A percentile compares a stretch with the other conserved stretches of the same genome.
Evolutionary conservation across 2,797 vertebrate genomes (phyloP).

Genomic region (Poecilia gillii): DNA sequence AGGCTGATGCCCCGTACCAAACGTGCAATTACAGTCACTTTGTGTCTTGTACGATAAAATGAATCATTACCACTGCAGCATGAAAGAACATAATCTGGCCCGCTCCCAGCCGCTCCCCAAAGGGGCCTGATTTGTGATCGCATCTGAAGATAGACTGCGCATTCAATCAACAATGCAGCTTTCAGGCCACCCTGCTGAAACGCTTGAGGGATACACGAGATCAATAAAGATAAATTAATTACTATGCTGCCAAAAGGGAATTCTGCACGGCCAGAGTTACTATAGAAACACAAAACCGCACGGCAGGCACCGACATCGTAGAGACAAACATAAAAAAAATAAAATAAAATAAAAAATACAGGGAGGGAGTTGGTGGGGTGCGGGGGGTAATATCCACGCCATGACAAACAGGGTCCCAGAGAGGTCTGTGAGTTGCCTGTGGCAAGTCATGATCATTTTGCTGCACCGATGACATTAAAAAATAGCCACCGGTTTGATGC

Average conservation of each 20-base stretch:
- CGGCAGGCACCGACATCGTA: conserved; percentile 30
- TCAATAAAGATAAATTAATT: conserved; percentile 82
- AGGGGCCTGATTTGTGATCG: conserved; percentile 73
- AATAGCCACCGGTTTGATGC: conserved; percentile 40
- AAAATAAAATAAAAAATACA: too few species aligned
- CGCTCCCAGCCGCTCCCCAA: conserved; percentile 59
- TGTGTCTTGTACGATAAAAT: conserved; percentile 61
- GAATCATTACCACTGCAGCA: conserved; percentile 72
- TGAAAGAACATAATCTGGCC: conserved; percentile 69
- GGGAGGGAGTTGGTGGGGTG: background rate
- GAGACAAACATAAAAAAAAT: conserved; percentile 12
- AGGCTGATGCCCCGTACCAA: conserved; percentile 37
- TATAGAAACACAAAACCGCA: conserved; percentile 60
- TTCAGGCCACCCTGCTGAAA: conserved; percentile 68
- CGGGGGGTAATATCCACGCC: conserved; percentile 35
- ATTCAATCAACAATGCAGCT: conserved; percentile 75
- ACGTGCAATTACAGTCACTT: conserved; percentile 61
- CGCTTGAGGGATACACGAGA: conserved; percentile 72
- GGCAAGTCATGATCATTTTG: conserved; percentile 41
- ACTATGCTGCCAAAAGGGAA: conserved; percentile 66
- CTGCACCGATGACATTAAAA: conserved; percentile 53
- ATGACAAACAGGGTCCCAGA: conserved; percentile 28
- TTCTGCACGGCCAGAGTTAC: conserved; percentile 55
- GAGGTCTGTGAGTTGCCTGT: conserved; percentile 30
- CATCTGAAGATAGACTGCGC: conserved; percentile 71